A percentile compares a stretch with the other conserved stretches of the same genome.
Conservation (phyloP, 2,888 invertebrate species). For the Iphiclides podalirius region DNA sequence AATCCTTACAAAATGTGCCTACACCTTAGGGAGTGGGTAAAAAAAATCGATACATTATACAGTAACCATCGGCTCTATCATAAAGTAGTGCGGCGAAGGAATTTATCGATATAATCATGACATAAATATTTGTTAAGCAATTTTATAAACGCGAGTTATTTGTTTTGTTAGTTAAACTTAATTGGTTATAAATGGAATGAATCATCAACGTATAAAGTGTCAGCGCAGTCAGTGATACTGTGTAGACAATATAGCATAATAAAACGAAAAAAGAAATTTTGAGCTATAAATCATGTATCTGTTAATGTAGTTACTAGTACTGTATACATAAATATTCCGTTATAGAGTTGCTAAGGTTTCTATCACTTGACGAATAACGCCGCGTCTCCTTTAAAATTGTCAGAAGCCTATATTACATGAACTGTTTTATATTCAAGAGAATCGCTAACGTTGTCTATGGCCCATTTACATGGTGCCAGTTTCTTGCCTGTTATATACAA, state of each 20-base stretch:
- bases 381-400: no score
- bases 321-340: not conserved
- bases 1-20: conserved; percentile 41
- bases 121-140: conserved; percentile 2
- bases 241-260: conserved; percentile 9
- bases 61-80: conserved; percentile 1
- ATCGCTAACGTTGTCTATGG: no score
- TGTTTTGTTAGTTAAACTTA: not conserved
- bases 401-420: no score
- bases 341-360: no score
- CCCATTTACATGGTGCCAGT: no score
- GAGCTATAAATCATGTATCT: not conserved
- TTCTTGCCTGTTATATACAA: no score
- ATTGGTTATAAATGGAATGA: conserved; percentile 14
- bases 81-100: not conserved
- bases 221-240: conserved; percentile 4
- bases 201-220: conserved; percentile 10
- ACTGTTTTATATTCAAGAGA: no score
- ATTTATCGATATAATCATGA: conserved; percentile 3
- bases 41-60: conserved; percentile 13
- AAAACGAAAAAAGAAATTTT: conserved; percentile 7
- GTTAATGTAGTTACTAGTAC: not conserved
- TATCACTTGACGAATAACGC: no score
- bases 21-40: conserved; percentile 23
- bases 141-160: not conserved